These are phyloP conservation scores for Microcebus jonahi DNA, from an alignment of 2,113 vertebrate species.

Conservation along the genomic window DNA sequence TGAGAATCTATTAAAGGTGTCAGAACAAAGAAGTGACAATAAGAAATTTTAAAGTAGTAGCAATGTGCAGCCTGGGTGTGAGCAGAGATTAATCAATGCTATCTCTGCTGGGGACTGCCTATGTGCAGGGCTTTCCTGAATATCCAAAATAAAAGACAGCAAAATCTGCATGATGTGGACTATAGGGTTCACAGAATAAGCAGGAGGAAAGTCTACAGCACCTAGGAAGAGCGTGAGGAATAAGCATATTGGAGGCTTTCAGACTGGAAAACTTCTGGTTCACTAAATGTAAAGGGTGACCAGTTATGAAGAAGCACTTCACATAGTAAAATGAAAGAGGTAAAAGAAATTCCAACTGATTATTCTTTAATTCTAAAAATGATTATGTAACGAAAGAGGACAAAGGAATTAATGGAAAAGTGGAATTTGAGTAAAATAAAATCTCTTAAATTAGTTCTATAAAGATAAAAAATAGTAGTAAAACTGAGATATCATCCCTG, in stretches of 20 bases:
- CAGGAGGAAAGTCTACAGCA: rapidly evolving
- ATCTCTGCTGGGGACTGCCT: background rate
- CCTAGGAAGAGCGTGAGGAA: background rate
- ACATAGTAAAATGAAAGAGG: background rate
- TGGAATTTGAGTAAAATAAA: slow-evolving; percentile 14
- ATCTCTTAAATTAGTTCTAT: background rate
- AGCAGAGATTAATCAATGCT: background rate
- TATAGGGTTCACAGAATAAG: background rate
- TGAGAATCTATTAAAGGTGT: background rate
- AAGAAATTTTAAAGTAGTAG: background rate
- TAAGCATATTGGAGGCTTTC: background rate
- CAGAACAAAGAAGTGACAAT: background rate
- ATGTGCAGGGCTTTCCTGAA: background rate
- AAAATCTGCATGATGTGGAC: background rate
- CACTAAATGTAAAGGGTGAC: background rate
- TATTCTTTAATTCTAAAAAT: slow-evolving; percentile 2
- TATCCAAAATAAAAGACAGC: background rate
- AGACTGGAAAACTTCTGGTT: background rate
- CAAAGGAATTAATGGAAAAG: background rate
- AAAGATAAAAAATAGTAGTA: slow-evolving; percentile 25
- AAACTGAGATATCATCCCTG: background rate
- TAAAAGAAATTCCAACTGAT: background rate
- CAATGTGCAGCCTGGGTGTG: background rate
- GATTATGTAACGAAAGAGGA: background rate
- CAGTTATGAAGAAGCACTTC: background rate